Base-by-base conservation (phyloP, 2,888 invertebrate genomes). In the Eutolmus rufibarbis region DNA sequence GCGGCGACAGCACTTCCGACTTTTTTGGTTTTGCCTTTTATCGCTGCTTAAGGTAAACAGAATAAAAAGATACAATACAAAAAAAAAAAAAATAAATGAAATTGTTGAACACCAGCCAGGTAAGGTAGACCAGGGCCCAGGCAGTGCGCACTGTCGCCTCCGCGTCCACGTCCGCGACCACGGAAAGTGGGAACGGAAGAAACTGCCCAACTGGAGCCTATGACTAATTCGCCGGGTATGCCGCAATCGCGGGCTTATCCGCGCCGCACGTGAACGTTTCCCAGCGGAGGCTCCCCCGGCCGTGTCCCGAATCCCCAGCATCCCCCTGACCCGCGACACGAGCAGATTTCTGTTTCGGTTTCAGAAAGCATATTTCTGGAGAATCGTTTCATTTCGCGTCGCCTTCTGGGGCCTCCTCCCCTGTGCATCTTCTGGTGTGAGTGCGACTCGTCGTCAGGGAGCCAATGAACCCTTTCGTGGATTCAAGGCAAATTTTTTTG, bases 1-100 rank as follows among this genome's bases (percentile, higher is more conserved):
- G 31, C 28, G 79, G 79, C 79, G 51, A 79, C 79, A 46, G 28
- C 31, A 79, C 79, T 79, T 79, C 79, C 79, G 79, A 51, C 31
- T 79, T 46, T 79, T 46, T 28, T 51, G 34, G 31, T 28, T 28
- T 16, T 56, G 28, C 28, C 31, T 28, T 51, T 31, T 79, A 79
- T 79, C 79, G 79, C 79, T 28, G 31, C n/a, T 28, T 31, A 46
- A 51, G 51, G 79, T 31, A 79, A 79, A 79, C 51, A 79, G 5
- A 43, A 28, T 19, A 51, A 51, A 46, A 40, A 28, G 23, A 2
- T 43, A 19, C 19, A 79, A 79, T 66, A 66, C 28, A 28, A 66
- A 66, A 66, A 66, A 66, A n/a, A n/a, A n/a, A n/a, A n/a, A n/a
- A n/a, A n/a, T n/a, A n/a, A 12, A 28, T 9, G 28, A 66, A 23